These are phyloP conservation scores for Gambusia affinis DNA, from an alignment of 2,113 vertebrate species.

Conservation along the genomic window DNA sequence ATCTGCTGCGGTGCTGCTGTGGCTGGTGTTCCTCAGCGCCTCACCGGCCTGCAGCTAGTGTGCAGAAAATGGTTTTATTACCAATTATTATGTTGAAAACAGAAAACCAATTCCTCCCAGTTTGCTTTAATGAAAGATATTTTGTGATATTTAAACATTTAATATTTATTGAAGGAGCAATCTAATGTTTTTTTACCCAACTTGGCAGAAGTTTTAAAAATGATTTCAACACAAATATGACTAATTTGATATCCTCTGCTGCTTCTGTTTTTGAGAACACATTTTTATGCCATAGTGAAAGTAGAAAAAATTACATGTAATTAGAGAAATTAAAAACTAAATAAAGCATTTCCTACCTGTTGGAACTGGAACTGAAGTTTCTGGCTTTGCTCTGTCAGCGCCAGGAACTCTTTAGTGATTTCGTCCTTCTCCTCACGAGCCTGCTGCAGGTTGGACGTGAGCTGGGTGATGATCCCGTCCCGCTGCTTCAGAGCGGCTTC, in stretches of 20 bases:
- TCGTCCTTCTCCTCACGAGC: constrained; percentile 94
- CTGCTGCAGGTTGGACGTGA: constrained; percentile 94
- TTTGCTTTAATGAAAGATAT: too few relatives aligned
- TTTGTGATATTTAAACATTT: too few relatives aligned
- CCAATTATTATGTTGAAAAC: too few relatives aligned
- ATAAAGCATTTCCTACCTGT: constrained; percentile 80
- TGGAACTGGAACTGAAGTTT: constrained; percentile 96
- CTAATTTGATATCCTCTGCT: too few relatives aligned
- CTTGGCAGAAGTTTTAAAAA: too few relatives aligned
- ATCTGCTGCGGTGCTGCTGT: constrained; percentile 91
- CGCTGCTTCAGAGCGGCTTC: constrained; percentile 95
- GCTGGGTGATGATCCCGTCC: constrained; percentile 96
- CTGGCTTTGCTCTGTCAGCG: constrained; percentile 94
- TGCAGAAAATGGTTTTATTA: constrained; percentile 6
- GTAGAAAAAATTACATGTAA: background rate
- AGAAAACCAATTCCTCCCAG: too few relatives aligned
- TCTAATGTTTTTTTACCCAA: too few relatives aligned
- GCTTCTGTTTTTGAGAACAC: too few relatives aligned
- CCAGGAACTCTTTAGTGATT: constrained; percentile 93
- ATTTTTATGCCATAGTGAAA: too few relatives aligned
- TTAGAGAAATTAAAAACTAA: background rate
- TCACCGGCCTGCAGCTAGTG: constrained; percentile 94
- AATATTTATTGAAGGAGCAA: too few relatives aligned
- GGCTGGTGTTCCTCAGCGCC: constrained; percentile 90
- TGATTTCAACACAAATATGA: too few relatives aligned